Percentiles rank a stretch among this genome's conserved stretches.
These are phyloP conservation scores for Gastracanthus pulcherrimus DNA, from an alignment of 2,888 invertebrate species.

Conservation along the genomic window DNA sequence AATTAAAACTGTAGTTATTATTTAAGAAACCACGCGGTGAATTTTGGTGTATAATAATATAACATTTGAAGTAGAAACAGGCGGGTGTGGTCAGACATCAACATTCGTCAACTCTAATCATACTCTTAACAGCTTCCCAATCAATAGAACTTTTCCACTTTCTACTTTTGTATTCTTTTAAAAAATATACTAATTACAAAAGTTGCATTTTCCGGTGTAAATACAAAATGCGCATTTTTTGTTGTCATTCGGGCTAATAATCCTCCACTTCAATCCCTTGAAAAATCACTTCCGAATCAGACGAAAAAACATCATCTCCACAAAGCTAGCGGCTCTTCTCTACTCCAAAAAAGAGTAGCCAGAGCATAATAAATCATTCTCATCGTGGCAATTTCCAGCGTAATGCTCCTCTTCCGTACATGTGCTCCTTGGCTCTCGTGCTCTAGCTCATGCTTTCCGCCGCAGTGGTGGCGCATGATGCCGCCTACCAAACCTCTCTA, in stretches of 20 bases:
- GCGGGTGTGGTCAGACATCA: background rate
- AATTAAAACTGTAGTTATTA: too few species aligned
- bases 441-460: conserved; percentile 11
- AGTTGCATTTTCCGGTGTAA: too few species aligned
- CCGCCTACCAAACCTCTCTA: background rate
- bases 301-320: background rate
- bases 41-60: too few species aligned
- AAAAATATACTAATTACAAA: too few species aligned
- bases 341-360: background rate
- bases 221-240: too few species aligned
- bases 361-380: conserved; percentile 27
- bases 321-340: background rate
- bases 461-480: conserved; percentile 45
- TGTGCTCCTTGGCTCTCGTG: background rate
- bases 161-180: too few species aligned
- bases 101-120: background rate
- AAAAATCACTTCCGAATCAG: background rate
- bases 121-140: too few species aligned
- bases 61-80: background rate
- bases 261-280: background rate
- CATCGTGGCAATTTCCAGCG: conserved; percentile 28
- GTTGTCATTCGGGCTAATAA: too few species aligned
- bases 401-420: conserved; percentile 30
- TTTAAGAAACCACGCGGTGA: too few species aligned
- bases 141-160: too few species aligned